Conservation (phyloP, 2,113 vertebrate genomes). For the Notechis scutatus region DNA sequence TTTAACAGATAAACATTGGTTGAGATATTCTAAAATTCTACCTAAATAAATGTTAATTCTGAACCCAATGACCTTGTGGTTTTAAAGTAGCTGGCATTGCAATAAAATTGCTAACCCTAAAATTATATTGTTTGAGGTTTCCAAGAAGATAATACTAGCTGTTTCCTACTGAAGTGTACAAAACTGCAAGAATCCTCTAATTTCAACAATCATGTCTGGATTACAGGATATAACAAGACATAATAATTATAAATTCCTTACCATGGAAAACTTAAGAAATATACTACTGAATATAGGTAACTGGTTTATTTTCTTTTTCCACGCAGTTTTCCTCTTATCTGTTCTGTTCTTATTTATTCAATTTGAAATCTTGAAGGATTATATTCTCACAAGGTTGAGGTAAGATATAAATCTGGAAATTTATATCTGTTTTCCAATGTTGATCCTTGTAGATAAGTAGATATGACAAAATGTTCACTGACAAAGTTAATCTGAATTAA, state of each 20-base stretch:
- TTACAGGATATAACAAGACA: constrained; percentile 36
- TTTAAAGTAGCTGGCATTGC: constrained; percentile 15
- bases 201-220: constrained; percentile 40
- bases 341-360: not conserved
- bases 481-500: not conserved
- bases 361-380: not conserved
- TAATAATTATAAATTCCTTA: constrained; percentile 37
- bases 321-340: not conserved
- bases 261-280: constrained; percentile 31
- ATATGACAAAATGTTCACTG: not conserved
- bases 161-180: constrained; percentile 29
- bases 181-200: constrained; percentile 40
- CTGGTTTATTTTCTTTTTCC: constrained; percentile 17
- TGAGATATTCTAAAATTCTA: constrained; percentile 6
- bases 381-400: not conserved
- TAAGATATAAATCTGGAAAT: not conserved
- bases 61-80: not conserved
- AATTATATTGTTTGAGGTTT: constrained; percentile 35
- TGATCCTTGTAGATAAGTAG: not conserved
- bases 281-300: not conserved
- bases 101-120: constrained; percentile 16
- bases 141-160: constrained; percentile 30
- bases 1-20: not conserved
- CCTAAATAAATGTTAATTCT: constrained; percentile 22
- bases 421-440: not conserved